Evolutionary conservation across 2,113 vertebrate species (phyloP).

Genomic region (Caloenas nicobarica): DNA sequence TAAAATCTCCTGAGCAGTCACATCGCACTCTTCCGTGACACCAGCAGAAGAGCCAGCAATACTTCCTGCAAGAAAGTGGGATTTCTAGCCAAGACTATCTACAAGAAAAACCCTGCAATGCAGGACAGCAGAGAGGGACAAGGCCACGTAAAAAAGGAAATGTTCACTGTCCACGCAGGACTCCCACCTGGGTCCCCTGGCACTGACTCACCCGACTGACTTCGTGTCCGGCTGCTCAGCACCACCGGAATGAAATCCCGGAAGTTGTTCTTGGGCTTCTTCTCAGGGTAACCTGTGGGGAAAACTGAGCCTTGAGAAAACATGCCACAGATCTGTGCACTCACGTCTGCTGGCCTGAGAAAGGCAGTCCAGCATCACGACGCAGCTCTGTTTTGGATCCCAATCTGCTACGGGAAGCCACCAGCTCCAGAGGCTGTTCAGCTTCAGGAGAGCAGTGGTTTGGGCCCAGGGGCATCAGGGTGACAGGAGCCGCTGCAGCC

Average conservation of each 20-base stretch:
- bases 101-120: not conserved
- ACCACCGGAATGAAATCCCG: slow-evolving; percentile 83
- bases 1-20: slow-evolving; percentile 66
- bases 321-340: accelerated
- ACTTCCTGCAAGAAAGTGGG: slow-evolving; percentile 60
- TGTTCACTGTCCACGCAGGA: not conserved
- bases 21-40: slow-evolving; percentile 61
- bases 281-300: slow-evolving; percentile 75
- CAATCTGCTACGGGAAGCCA: not conserved
- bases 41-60: slow-evolving; percentile 70
- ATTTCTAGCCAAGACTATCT: not conserved
- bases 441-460: not conserved
- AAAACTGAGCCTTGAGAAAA: not conserved
- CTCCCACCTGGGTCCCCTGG: accelerated
- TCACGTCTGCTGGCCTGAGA: not conserved
- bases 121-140: not conserved
- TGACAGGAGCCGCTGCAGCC: not conserved
- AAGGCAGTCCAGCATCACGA: not conserved
- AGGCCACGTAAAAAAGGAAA: accelerated
- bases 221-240: slow-evolving; percentile 82
- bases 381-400: not conserved
- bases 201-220: slow-evolving; percentile 79
- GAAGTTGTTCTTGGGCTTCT: slow-evolving; percentile 84
- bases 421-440: not conserved
- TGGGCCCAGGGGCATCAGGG: not conserved